phyloP scores from a whole-genome alignment of 2,888 invertebrate species.

The Cerastis leucographa region DNA sequence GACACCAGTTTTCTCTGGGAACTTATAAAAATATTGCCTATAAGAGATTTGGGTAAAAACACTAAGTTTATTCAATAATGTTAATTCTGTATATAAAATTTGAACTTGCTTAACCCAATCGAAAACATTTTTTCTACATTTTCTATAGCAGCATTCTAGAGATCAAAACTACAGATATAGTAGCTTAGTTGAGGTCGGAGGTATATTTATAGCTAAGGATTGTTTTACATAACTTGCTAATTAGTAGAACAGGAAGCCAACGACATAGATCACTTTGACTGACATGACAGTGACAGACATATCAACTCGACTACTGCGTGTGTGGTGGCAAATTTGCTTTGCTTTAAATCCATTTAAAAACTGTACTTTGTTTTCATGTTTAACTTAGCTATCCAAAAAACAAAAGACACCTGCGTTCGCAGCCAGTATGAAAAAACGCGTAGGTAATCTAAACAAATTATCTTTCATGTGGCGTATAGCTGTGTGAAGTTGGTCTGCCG shows the following conservation, averaged over 20 bases:
- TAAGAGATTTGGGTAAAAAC: slow-evolving; percentile 21
- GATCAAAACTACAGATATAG: neutral
- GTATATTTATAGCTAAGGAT: neutral
- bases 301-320: slow-evolving; percentile 18
- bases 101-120: slow-evolving; percentile 11
- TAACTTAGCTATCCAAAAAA: slow-evolving; percentile 58
- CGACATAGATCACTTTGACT: slow-evolving; percentile 33
- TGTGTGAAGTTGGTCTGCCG: slow-evolving; percentile 79
- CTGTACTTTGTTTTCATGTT: slow-evolving; percentile 41
- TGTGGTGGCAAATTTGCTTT: neutral
- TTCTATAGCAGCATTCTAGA: neutral
- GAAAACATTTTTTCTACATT: neutral
- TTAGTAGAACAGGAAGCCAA: slow-evolving; percentile 20
- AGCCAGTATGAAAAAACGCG: slow-evolving; percentile 67
- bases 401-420: slow-evolving; percentile 64
- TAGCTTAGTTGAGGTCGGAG: neutral
- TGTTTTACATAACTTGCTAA: slow-evolving; percentile 9
- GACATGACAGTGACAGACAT: slow-evolving; percentile 19
- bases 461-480: slow-evolving; percentile 69
- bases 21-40: slow-evolving; percentile 40
- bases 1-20: slow-evolving; percentile 41
- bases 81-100: slow-evolving; percentile 2
- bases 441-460: slow-evolving; percentile 80
- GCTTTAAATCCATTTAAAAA: slow-evolving; percentile 7
- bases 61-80: neutral